These are phyloP conservation scores for Papilio polytes DNA, from an alignment of 1,140 invertebrate species.

Conservation along the genomic window DNA sequence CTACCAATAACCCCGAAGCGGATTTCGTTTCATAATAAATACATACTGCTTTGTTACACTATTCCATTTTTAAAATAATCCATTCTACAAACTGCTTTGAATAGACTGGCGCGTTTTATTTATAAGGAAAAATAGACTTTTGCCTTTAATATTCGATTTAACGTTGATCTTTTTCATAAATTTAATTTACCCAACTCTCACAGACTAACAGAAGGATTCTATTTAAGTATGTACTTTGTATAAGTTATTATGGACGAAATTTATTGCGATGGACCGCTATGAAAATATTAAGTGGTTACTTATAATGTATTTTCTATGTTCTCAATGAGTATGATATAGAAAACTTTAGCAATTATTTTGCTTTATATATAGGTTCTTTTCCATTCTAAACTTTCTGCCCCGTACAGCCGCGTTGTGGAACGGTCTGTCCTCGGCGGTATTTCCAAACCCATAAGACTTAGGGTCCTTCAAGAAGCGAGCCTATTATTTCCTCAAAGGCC, in stretches of 20 bases:
- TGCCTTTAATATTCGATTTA: background rate
- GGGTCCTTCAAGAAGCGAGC: no score
- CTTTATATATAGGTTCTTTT: no score
- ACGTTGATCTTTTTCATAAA: slow-evolving; percentile 10
- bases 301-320: background rate
- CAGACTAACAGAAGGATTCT: background rate
- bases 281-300: no score
- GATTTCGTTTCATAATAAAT: slow-evolving; percentile 25
- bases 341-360: no score
- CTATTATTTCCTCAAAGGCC: no score
- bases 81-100: slow-evolving; percentile 21
- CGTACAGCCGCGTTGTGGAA: no score
- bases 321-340: no score
- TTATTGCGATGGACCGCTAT: background rate
- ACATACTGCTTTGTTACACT: slow-evolving; percentile 6
- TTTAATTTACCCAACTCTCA: background rate
- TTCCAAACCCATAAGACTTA: no score
- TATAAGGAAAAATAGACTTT: slow-evolving; percentile 8
- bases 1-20: slow-evolving; percentile 3
- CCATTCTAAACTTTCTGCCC: no score
- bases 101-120: background rate
- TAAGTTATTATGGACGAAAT: background rate
- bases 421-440: no score
- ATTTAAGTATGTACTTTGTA: background rate
- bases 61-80: slow-evolving; percentile 23